phyloP scores from a whole-genome alignment of 2,113 vertebrate genomes.

The cattle (Bos taurus) region ARS-UCD2.0 NC_037338.1:47440501-47441000 shows the following conservation, averaged over 20 bases:
- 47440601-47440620: not conserved
- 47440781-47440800: not conserved
- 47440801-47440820: slow-evolving; percentile 20
- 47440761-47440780: not conserved
- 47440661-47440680: not conserved
- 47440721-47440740: not conserved
- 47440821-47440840: not conserved
- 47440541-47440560: not conserved
- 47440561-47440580: not conserved
- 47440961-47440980: not conserved
- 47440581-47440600: not conserved
- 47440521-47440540: not conserved
- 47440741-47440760: not conserved
- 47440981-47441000: slow-evolving; percentile 11
- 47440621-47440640: not conserved
- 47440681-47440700: not conserved
- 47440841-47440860: not conserved
- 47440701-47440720: not conserved
- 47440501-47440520: not conserved
- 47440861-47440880: slow-evolving; percentile 42
- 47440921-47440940: slow-evolving; percentile 58
- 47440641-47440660: not conserved
- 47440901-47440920: slow-evolving; percentile 47
- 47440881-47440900: not conserved
- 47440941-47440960: slow-evolving; percentile 47